Evolutionary conservation across 2,113 vertebrate genomes (phyloP).

Genomic region (Columba livia): DNA sequence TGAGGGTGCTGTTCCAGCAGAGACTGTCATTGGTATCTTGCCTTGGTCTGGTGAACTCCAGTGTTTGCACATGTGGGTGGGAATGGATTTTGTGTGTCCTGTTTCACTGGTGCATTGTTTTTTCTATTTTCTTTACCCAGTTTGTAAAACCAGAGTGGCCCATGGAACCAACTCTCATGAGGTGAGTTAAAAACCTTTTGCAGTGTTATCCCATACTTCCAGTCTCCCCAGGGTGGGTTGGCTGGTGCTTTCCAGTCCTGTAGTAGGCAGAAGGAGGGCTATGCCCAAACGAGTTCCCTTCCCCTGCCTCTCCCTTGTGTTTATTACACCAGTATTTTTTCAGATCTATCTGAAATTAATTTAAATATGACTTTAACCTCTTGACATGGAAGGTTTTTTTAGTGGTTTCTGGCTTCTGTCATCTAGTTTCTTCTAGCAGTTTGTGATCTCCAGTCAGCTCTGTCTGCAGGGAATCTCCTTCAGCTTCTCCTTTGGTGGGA

Average conservation of each 20-base stretch:
- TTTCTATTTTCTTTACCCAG: slow-evolving; percentile 72
- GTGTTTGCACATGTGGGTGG: not conserved
- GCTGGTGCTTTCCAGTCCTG: not conserved
- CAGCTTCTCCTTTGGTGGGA: not conserved
- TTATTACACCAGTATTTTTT: not conserved
- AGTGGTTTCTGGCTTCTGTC: not conserved
- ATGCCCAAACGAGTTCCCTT: not conserved
- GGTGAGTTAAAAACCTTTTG: slow-evolving; percentile 77
- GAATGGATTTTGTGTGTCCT: not conserved
- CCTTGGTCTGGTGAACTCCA: not conserved
- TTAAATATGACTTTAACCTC: not conserved
- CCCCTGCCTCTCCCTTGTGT: not conserved
- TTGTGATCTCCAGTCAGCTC: not conserved
- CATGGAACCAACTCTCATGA: slow-evolving; percentile 99
- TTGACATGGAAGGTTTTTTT: not conserved
- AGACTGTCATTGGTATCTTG: not conserved
- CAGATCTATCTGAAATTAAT: not conserved
- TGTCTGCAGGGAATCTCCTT: not conserved
- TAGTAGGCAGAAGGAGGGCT: not conserved
- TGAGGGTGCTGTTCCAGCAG: not conserved
- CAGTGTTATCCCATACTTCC: not conserved
- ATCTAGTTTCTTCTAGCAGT: not conserved
- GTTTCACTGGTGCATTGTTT: not conserved
- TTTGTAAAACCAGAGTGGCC: slow-evolving; percentile 99
- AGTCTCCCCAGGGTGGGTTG: not conserved